A percentile compares a stretch with the other conserved stretches of the same genome.
These are phyloP conservation scores for Diprion similis DNA, from an alignment of 1,140 invertebrate species.

Conservation along the genomic window DNA sequence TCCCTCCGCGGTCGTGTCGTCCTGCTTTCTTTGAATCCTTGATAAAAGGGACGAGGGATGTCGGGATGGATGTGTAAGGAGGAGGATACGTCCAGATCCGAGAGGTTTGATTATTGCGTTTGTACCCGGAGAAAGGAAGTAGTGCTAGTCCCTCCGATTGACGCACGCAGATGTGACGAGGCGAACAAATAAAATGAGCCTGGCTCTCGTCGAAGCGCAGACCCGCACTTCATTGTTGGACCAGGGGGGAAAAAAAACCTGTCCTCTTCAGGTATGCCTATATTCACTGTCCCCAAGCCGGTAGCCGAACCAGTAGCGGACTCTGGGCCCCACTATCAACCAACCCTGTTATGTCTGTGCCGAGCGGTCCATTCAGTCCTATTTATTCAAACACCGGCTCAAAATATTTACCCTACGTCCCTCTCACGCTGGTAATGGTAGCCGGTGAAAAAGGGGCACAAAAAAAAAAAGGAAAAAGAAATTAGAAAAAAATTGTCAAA, in stretches of 20 bases:
- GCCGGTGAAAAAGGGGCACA: not conserved
- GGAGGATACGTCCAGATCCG: not conserved
- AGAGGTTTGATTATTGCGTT: conserved; percentile 5
- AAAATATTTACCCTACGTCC: not conserved
- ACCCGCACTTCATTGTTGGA: not conserved
- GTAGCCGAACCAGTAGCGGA: not conserved
- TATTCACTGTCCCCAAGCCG: not conserved
- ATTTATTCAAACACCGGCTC: conserved; percentile 7
- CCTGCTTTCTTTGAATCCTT: conserved; percentile 2
- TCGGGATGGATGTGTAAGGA: not conserved
- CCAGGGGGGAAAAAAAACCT: not conserved
- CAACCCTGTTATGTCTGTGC: not conserved
- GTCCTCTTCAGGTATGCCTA: not conserved
- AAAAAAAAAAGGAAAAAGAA: not conserved
- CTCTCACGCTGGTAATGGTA: not conserved
- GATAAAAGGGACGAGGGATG: not conserved
- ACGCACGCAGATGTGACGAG: not conserved
- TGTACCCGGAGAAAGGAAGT: not conserved
- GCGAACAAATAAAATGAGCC: not conserved
- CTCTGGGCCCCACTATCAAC: not conserved
- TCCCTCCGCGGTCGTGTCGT: conserved; percentile 1
- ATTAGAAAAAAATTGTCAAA: no score
- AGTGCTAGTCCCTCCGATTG: not conserved
- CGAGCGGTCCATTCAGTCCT: not conserved
- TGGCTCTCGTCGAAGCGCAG: not conserved